A percentile compares a stretch with the other conserved stretches of the same genome.
phyloP scores from a whole-genome alignment of 2,113 vertebrate species.

The Sander lucioperca region DNA sequence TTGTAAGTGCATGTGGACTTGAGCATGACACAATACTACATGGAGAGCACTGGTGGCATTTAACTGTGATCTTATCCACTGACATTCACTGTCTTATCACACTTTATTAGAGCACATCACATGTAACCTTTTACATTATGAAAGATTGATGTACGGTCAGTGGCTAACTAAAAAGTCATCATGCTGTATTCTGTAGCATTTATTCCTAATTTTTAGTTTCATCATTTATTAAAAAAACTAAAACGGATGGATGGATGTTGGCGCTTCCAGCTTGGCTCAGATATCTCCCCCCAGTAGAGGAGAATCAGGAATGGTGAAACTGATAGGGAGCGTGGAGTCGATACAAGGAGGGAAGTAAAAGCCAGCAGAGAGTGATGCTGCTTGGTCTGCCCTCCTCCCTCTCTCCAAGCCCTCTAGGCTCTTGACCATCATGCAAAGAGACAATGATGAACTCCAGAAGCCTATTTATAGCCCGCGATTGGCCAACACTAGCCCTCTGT shows the following conservation, averaged over 20 bases:
- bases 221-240: not conserved
- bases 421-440: slow-evolving; percentile 76
- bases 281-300: slow-evolving; percentile 7
- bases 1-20: not conserved
- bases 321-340: slow-evolving; percentile 25
- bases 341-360: slow-evolving; percentile 29
- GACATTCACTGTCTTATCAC: slow-evolving; percentile 54
- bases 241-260: not conserved
- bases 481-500: slow-evolving; percentile 76
- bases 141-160: not conserved
- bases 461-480: slow-evolving; percentile 79
- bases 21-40: not conserved
- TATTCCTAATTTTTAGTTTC: not conserved
- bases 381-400: slow-evolving; percentile 60
- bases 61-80: slow-evolving; percentile 43
- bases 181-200: not conserved
- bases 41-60: slow-evolving; percentile 47
- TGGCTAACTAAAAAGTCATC: not conserved
- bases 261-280: slow-evolving; percentile 1
- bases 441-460: slow-evolving; percentile 75
- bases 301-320: slow-evolving; percentile 45
- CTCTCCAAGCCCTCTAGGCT: slow-evolving; percentile 63
- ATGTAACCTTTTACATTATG: slow-evolving; percentile 51
- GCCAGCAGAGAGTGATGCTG: slow-evolving; percentile 51
- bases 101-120: slow-evolving; percentile 18